Evolutionary conservation across 2,797 vertebrate species (phyloP).

Genomic region (Oryzias dopingdopingensis): DNA sequence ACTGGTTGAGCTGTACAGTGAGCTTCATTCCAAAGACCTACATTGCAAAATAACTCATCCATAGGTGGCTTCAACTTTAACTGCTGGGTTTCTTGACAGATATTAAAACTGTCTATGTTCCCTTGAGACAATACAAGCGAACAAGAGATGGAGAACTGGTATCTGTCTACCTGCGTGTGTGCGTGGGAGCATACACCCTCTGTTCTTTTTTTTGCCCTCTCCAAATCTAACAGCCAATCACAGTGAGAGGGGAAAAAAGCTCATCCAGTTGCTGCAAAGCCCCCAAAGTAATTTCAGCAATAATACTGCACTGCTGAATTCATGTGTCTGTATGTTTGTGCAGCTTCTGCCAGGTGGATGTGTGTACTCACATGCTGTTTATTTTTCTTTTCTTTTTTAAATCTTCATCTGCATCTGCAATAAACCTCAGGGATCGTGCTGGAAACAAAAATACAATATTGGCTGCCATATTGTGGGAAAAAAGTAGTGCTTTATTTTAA

Average conservation of each 20-base stretch:
- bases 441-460: constrained; percentile 41
- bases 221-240: constrained; percentile 30
- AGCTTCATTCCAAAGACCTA: too few species aligned
- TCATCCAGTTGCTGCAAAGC: constrained; percentile 44
- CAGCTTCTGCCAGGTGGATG: constrained; percentile 17
- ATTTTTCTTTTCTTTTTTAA: constrained; percentile 11
- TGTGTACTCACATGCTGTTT: constrained; percentile 27
- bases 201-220: constrained; percentile 41
- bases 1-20: too few species aligned
- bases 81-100: too few species aligned
- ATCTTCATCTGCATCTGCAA: constrained; percentile 40
- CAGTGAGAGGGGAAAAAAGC: constrained; percentile 15
- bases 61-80: too few species aligned
- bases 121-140: too few species aligned
- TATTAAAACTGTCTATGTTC: too few species aligned
- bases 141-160: too few species aligned
- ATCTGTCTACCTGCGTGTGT: not conserved
- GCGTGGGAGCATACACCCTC: constrained; percentile 8
- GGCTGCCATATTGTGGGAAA: constrained; percentile 5
- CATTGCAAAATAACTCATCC: too few species aligned
- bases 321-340: constrained; percentile 24
- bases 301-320: constrained; percentile 39
- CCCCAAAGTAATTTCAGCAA: constrained; percentile 63
- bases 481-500: constrained; percentile 17
- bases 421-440: constrained; percentile 41